Conservation (phyloP, 2,888 invertebrate species). For the Podabrus alpinus region DNA sequence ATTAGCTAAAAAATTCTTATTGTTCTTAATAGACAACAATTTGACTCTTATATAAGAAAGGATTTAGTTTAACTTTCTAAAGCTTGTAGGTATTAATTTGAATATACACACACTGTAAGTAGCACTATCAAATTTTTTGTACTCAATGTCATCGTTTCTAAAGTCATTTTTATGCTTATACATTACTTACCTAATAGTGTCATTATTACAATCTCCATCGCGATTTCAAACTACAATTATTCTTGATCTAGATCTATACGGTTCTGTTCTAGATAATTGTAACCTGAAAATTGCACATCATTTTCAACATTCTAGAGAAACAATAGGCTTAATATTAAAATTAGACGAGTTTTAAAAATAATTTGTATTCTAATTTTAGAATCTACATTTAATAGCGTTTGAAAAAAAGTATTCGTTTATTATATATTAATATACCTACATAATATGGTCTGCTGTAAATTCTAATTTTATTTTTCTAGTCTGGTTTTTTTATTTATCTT, state of each 20-base stretch:
- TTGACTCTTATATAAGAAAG: neutral
- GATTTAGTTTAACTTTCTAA: conserved; percentile 2
- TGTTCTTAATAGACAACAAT: neutral
- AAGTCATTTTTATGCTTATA: neutral
- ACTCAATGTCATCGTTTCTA: neutral
- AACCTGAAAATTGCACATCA: neutral
- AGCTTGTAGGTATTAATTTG: neutral
- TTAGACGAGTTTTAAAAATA: neutral
- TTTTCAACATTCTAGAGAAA: neutral
- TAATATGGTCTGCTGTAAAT: neutral
- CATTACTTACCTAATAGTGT: conserved; percentile 1
- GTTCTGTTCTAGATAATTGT: neutral
- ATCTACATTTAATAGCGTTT: neutral
- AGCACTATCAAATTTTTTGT: neutral
- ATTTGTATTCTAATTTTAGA: neutral
- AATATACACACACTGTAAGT: conserved; percentile 1
- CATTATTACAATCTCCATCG: neutral
- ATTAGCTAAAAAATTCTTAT: neutral
- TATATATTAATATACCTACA: neutral
- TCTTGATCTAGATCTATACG: neutral
- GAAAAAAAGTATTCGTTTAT: neutral
- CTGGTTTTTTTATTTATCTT: neutral
- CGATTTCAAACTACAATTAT: neutral
- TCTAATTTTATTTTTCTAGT: neutral
- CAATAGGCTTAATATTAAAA: neutral